Percentiles rank a stretch among this genome's conserved stretches.
Conservation (phyloP, 1,140 invertebrate species). For the Neomicropteryx cornuta region DNA sequence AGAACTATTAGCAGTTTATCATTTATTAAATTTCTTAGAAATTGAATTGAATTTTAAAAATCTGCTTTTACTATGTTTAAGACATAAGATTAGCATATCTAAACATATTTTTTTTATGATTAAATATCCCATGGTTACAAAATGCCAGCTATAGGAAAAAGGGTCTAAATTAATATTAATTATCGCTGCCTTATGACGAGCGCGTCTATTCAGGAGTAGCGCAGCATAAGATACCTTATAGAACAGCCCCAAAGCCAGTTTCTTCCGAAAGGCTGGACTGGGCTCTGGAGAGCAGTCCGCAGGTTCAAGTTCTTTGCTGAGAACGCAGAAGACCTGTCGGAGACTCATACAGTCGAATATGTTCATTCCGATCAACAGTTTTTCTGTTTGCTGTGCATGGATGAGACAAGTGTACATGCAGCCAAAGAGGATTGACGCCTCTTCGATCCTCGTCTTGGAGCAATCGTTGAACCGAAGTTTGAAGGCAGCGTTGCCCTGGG, state of each 20-base stretch:
- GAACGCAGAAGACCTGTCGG: constrained; percentile 35
- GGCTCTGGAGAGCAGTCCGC: constrained; percentile 43
- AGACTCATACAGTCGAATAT: constrained; percentile 28
- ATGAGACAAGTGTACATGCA: constrained; percentile 51
- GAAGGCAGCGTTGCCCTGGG: constrained; percentile 55
- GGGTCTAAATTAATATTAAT: no score
- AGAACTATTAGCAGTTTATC: no score
- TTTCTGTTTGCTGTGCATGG: constrained; percentile 49
- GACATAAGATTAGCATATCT: no score
- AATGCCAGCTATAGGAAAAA: no score
- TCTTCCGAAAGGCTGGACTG: constrained; percentile 45
- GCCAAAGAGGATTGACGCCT: constrained; percentile 40
- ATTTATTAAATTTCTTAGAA: no score
- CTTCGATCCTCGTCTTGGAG: constrained; percentile 16
- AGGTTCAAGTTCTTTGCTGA: constrained; percentile 47
- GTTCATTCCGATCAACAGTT: constrained; percentile 37
- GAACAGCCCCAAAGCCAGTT: constrained; percentile 44
- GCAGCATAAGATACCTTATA: constrained; percentile 52
- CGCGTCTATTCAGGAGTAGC: no score
- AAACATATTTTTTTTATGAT: no score
- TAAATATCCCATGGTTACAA: no score
- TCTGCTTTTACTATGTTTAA: no score
- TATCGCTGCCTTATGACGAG: no score
- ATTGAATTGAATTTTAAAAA: no score
- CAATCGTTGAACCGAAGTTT: constrained; percentile 39